Base-by-base conservation (phyloP, 2,797 vertebrate genomes). In the Remorina albescens region DNA sequence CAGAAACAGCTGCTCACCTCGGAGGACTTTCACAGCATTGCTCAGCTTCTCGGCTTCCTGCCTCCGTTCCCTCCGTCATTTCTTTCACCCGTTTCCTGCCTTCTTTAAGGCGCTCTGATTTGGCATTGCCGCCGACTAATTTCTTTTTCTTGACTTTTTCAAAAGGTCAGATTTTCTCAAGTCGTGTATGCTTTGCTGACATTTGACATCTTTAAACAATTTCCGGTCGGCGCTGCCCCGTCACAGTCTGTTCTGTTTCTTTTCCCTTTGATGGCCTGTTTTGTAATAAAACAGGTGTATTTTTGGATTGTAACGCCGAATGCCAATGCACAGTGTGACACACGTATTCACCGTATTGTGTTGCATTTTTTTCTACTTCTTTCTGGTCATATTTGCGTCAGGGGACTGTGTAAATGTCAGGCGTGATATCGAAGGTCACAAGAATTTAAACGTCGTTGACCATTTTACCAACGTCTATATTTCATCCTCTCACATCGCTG, bases 1-100 rank as follows among this genome's bases (percentile, higher is more conserved):
- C 81, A 80, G 71, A 86, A 89, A 87, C 93, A 94, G 93, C 91
- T 92, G 92, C 78, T 87, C 84, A 89, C 86, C 90, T 89, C 80
- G 28, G 65, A 86, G 76, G 80, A 89, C 71, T 79, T 61, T 84
- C n/a, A 78, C 82, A 80, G 79, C 60, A 76, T 82, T 67, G 57
- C 79, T 56, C 16, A 2, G 53, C 58, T 82, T 90, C 79, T 56
- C 16, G 2, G 53, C 58, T 82, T 90, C 65, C 61, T 63, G 2
- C 55, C 50, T 59, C 18, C 2, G 36, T 37, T 9, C n/a, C 46
- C 19, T 2, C 4, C 4, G 19, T 37, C 51, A 0, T 72, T 67
- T 78, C 60, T 79, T 73, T 23, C 56, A 41, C 8, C 53, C 18
- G 1, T 62, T 75, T 49, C 18, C 30, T 76, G 8, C 11, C 71